Evolutionary conservation across 2,113 vertebrate genomes (phyloP).

Genomic region (Zapornia atra): DNA sequence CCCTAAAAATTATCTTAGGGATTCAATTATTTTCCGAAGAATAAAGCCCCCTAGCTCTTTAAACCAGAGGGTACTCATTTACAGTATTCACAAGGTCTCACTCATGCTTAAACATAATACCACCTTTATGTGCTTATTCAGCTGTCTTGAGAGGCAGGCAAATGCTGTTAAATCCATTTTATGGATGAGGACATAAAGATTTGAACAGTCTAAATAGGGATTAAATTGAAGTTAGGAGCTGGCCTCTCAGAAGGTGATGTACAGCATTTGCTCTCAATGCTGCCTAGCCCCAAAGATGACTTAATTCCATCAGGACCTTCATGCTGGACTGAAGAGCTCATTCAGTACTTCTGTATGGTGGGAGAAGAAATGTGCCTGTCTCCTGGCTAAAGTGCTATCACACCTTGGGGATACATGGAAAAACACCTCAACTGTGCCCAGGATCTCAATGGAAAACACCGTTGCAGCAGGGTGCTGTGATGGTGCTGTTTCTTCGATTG

Average conservation of each 20-base stretch:
- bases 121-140: neutral
- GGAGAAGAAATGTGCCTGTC: neutral
- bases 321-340: neutral
- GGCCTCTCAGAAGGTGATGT: neutral
- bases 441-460: neutral
- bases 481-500: neutral
- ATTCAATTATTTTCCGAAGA: neutral
- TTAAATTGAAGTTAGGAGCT: conserved; percentile 25
- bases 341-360: neutral
- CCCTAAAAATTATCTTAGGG: neutral
- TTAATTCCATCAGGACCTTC: neutral
- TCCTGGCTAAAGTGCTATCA: neutral
- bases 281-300: neutral
- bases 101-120: neutral
- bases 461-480: neutral
- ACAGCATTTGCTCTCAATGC: neutral
- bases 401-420: neutral
- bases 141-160: conserved; percentile 7
- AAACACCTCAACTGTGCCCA: neutral
- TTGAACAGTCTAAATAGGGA: conserved; percentile 11
- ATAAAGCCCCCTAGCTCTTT: neutral
- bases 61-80: neutral
- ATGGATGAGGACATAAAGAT: conserved; percentile 32
- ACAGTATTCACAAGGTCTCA: neutral
- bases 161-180: conserved; percentile 40